Base-by-base conservation (phyloP, 2,888 invertebrate genomes). In the Tetrapedia diversipes region DNA sequence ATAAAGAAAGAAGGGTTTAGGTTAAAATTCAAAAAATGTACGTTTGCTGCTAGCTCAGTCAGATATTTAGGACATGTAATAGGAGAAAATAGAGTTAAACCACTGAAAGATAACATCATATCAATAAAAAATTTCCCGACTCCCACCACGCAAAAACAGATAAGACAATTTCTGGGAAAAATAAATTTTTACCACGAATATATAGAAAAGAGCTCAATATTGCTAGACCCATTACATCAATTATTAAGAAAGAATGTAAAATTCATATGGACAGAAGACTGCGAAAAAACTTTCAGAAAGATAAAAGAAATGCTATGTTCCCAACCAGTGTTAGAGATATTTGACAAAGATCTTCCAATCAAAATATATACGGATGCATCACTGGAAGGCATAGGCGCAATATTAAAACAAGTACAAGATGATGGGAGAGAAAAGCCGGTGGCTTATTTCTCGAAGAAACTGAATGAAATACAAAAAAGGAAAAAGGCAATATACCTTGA, bases 331-430 rank as follows among this genome's bases (percentile, higher is more conserved):
- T 2, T 70, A 22, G 63, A 29, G 10, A 70, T 70, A 11, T 70
- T 56, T 7, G 54, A 70, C 16, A 32, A 16, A 14, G 19, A 53
- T 1, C n/a, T 75, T 32, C 80, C 83, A 54, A 86, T 85, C 14
- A 47, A 80, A 8, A 86, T 89, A n/a, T 83, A 81, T 41, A 86
- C 87, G 19, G 87, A 89, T 66, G 87, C 83, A n/a, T 80, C 80
- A 51, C 47, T 83, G 27, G 45, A 79, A 64, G 86, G 85, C 16
- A n/a, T n/a, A n/a, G n/a, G n/a, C n/a, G n/a, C n/a, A n/a, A n/a
- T n/a, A n/a, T n/a, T n/a, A n/a, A n/a, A n/a, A n/a, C n/a, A n/a
- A n/a, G n/a, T n/a, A n/a, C n/a, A n/a, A n/a, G n/a, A n/a, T n/a
- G n/a, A n/a, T n/a, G n/a, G n/a, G n/a, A n/a, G n/a, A n/a, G n/a